Percentiles rank a stretch among this genome's conserved stretches.
Evolutionary conservation across 2,888 invertebrate species (phyloP).

Genomic region (Neuroscelio doddi): DNA sequence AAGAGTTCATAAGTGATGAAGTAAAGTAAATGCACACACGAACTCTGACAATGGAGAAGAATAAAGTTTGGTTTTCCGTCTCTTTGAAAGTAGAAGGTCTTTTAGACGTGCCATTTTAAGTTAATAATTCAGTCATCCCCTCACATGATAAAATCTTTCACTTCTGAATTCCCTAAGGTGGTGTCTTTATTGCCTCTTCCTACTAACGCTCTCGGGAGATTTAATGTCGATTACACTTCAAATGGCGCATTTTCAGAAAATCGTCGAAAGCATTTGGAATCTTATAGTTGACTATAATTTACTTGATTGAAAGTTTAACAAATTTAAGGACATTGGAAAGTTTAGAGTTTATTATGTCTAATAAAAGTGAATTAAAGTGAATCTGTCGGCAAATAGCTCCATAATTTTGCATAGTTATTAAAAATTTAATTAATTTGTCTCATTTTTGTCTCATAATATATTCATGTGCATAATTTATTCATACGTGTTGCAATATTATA

Average conservation of each 20-base stretch:
- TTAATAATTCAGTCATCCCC: constrained; percentile 2
- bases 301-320: no score
- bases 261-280: background rate
- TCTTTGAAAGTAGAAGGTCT: background rate
- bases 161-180: constrained; percentile 1
- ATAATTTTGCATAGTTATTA: no score
- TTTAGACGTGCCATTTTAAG: background rate
- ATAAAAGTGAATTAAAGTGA: no score
- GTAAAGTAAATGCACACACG: background rate
- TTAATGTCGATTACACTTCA: constrained; percentile 3
- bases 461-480: no score
- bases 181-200: constrained; percentile 7
- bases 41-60: background rate
- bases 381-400: no score
- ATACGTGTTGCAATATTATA: no score
- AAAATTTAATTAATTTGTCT: no score
- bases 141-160: constrained; percentile 4
- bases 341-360: no score
- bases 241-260: constrained; percentile 4
- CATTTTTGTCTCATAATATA: no score
- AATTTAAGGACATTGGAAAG: no score
- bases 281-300: no score
- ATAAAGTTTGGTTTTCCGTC: background rate
- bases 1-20: no score
- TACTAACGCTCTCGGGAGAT: background rate